Evolutionary conservation across 2,113 vertebrate genomes (phyloP).

Genomic region (Monopterus albus): DNA sequence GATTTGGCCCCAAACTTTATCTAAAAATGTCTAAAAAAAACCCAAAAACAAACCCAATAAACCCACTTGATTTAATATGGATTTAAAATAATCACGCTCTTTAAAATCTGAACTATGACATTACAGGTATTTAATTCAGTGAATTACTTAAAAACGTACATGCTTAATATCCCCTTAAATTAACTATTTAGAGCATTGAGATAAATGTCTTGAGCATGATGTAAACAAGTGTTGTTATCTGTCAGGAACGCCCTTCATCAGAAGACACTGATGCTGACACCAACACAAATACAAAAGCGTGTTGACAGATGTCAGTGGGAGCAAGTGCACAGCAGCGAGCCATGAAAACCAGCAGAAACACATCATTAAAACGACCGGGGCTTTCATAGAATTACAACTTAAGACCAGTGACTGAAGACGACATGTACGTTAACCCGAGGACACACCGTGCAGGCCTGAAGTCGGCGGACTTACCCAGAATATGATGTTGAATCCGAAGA

Average conservation of each 20-base stretch:
- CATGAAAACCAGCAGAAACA: neutral
- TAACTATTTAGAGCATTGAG: no score
- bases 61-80: no score
- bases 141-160: no score
- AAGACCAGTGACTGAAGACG: neutral
- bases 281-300: constrained; percentile 39
- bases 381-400: neutral
- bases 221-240: constrained; percentile 16
- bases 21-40: no score
- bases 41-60: no score
- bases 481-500: constrained; percentile 99
- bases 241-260: neutral
- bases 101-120: no score
- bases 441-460: constrained; percentile 13
- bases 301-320: constrained; percentile 24
- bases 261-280: constrained; percentile 12
- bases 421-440: neutral
- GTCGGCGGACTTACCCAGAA: constrained; percentile 91
- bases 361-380: no score
- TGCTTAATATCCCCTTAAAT: no score
- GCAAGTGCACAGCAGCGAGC: constrained; percentile 48
- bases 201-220: neutral
- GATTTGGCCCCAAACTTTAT: no score
- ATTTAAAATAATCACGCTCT: no score
- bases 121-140: no score